Evolutionary conservation across 2,888 invertebrate species (phyloP).

Genomic region (Hydroisotoma schaefferi): DNA sequence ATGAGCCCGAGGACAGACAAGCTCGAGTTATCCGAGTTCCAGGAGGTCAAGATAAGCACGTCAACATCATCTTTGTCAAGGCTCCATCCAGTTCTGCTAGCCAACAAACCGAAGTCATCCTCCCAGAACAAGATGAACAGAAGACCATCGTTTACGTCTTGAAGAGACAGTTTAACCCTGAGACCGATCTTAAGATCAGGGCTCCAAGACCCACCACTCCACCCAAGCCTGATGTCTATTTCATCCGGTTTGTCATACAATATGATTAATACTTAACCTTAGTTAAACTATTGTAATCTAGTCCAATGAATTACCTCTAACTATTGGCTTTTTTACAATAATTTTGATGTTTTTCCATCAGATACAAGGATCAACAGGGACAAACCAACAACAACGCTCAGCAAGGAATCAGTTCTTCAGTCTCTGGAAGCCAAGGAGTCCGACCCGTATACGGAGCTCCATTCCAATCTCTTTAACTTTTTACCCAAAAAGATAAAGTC

Average conservation of each 20-base stretch:
- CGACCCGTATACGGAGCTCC: conserved; percentile 12
- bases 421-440: not conserved
- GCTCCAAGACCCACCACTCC: not conserved
- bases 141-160: conserved; percentile 24
- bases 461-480: not conserved
- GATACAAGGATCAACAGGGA: not conserved
- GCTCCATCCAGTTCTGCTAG: conserved; percentile 11
- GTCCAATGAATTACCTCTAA: too few relatives aligned
- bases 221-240: conserved; percentile 13
- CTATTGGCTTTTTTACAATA: too few relatives aligned
- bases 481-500: too few relatives aligned
- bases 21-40: conserved; percentile 12
- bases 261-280: too few relatives aligned
- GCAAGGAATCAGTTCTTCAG: not conserved
- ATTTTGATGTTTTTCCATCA: too few relatives aligned
- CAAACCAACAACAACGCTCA: not conserved
- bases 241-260: too few relatives aligned
- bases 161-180: conserved; percentile 17
- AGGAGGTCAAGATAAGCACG: conserved; percentile 6
- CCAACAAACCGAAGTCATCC: conserved; percentile 24
- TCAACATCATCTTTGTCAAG: conserved; percentile 27
- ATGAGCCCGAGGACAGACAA: conserved; percentile 7
- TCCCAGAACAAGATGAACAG: conserved; percentile 23
- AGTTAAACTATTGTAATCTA: too few relatives aligned
- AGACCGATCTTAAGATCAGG: conserved; percentile 19